Percentiles rank a stretch among this genome's conserved stretches.
phyloP scores from a whole-genome alignment of 2,797 vertebrate genomes.

The Oreonectes daqikongensis region DNA sequence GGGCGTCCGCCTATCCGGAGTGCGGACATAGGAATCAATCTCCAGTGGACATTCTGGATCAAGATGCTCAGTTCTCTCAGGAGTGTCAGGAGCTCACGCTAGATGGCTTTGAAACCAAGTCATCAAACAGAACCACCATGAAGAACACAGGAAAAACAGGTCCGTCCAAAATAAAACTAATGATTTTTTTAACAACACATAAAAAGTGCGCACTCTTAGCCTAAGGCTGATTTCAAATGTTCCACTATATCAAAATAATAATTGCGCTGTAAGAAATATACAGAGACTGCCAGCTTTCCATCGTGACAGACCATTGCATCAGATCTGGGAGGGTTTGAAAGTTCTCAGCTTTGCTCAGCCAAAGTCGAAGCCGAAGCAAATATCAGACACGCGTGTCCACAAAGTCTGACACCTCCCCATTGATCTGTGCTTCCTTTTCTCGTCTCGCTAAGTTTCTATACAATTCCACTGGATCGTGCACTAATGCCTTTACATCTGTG shows the following conservation, averaged over 20 bases:
- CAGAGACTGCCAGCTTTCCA: not conserved
- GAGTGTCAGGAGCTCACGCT: constrained; percentile 90
- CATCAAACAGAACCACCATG: constrained; percentile 98
- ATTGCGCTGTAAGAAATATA: constrained; percentile 13
- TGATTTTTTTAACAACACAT: not conserved
- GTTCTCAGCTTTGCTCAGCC: constrained; percentile 64
- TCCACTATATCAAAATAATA: constrained; percentile 36
- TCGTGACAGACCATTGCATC: constrained; percentile 49
- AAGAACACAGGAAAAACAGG: constrained; percentile 99
- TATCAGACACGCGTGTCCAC: constrained; percentile 70
- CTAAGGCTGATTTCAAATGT: constrained; percentile 15
- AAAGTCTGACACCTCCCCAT: constrained; percentile 73
- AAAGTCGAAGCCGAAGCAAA: constrained; percentile 72
- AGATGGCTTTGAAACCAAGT: constrained; percentile 88
- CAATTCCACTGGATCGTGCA: constrained; percentile 77
- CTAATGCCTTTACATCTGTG: constrained; percentile 74
- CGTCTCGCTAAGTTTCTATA: constrained; percentile 71
- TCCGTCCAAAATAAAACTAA: constrained; percentile 57
- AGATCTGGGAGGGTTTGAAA: constrained; percentile 67
- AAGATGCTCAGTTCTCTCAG: constrained; percentile 80
- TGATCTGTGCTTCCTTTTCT: constrained; percentile 79
- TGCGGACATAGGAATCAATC: constrained; percentile 91
- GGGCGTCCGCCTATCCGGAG: constrained; percentile 85
- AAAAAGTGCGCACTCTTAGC: not conserved
- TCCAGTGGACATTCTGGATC: constrained; percentile 90